phyloP scores from a whole-genome alignment of 2,113 vertebrate species.

The Ailuropoda melanoleuca region DNA sequence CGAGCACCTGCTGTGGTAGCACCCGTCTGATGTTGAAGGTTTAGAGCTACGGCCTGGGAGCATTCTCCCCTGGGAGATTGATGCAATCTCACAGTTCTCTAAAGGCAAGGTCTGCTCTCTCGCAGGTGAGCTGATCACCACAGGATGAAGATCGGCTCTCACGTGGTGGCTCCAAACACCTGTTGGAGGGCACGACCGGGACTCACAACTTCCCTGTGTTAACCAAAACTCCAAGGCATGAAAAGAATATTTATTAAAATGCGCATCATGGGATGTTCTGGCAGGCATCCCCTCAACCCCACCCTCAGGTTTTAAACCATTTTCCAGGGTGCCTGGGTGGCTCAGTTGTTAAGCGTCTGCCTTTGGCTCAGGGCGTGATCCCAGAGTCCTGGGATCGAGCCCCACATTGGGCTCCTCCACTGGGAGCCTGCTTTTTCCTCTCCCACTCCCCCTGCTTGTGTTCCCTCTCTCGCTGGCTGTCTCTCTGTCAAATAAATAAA shows the following conservation, averaged over 20 bases:
- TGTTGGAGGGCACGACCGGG: neutral
- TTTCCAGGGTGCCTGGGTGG: too few species aligned
- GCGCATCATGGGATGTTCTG: neutral
- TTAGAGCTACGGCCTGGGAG: neutral
- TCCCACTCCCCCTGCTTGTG: too few species aligned
- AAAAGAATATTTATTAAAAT: neutral
- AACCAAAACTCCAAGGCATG: neutral
- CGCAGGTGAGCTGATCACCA: neutral
- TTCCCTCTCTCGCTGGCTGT: too few species aligned
- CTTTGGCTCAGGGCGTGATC: too few species aligned
- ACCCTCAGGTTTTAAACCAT: neutral
- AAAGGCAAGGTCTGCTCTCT: rapidly evolving
- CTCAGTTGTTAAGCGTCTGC: too few species aligned
- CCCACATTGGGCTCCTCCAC: too few species aligned
- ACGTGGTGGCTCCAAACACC: neutral
- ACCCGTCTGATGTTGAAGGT: neutral
- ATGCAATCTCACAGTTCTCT: neutral
- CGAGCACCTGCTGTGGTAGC: neutral
- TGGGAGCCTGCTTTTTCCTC: too few species aligned
- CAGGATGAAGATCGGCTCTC: neutral
- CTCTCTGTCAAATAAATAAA: too few species aligned
- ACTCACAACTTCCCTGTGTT: neutral
- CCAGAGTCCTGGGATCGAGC: too few species aligned
- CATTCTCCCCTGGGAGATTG: neutral
- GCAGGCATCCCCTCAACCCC: too few species aligned